Percentiles rank a stretch among this genome's conserved stretches.
Conservation (phyloP, 2,888 invertebrate genomes). For the Clostera curtula region DNA sequence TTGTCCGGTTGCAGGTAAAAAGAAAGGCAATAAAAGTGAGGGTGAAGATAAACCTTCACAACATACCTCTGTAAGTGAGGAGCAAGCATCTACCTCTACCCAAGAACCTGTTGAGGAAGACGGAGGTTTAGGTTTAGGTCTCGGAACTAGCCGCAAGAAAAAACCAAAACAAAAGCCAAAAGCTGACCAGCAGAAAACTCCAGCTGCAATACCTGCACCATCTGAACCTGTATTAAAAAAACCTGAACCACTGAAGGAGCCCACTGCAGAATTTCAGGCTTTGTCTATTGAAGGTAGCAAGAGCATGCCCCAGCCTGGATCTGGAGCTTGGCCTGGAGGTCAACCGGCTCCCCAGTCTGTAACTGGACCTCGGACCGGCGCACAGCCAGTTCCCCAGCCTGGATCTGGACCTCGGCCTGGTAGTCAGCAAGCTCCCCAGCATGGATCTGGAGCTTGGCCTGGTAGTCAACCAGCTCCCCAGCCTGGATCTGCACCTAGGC, state of each 20-base stretch:
- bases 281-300: too few species aligned
- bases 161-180: conserved; percentile 15
- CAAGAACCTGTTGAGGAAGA: conserved; percentile 1
- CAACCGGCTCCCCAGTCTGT: conserved; percentile 8
- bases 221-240: conserved; percentile 1
- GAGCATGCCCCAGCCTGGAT: conserved; percentile 5
- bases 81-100: conserved; percentile 14
- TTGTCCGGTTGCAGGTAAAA: too few species aligned
- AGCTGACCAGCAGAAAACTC: conserved; percentile 25
- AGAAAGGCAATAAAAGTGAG: conserved; percentile 21
- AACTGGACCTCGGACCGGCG: not conserved
- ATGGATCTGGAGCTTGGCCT: too few species aligned
- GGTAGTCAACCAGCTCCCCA: too few species aligned
- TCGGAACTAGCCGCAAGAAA: conserved; percentile 20
- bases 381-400: too few species aligned
- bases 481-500: too few species aligned
- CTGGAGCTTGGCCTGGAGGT: conserved; percentile 10
- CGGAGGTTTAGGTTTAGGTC: conserved; percentile 9
- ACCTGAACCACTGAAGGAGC: not conserved
- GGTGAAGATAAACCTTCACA: conserved; percentile 8
- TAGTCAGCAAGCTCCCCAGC: too few species aligned
- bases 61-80: not conserved
- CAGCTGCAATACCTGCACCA: conserved; percentile 10
- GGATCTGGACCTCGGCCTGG: too few species aligned
- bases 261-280: conserved; percentile 5